Base-by-base conservation (phyloP, 1,140 invertebrate species). In the Ctenoplectra terminalis region DNA sequence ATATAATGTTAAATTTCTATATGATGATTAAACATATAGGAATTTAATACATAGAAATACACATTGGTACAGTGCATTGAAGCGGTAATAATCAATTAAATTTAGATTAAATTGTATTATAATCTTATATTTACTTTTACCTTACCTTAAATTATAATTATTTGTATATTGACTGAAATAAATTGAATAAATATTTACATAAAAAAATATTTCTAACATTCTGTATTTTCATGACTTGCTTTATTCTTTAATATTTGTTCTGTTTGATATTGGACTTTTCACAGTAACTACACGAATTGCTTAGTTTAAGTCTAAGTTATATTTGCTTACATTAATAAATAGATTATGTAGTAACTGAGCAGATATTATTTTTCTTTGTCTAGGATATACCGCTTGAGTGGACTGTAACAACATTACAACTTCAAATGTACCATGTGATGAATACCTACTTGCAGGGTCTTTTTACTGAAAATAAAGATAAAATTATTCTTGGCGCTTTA, bases 401-500 rank as follows among this genome's bases (percentile, higher is more conserved):
- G 92, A 93, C 91, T 92, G 91, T 91, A 78, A 89, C 91, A 52
- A 90, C 89, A 70, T 76, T 91, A 87, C 90, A 93, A 82, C 88
- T 93, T 67, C 91, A 79, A 86, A 86, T 92, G 84, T 89, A 92
- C 89, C 89, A 86, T 87, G 81, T 93, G 82, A 90, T 90, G 87
- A 91, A 93, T 92, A 85, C 92, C 90, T 93, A 93, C 92, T 93
- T 95, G 67, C 92, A 98, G 97, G 97, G 98, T 82, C 94, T 99
- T 73, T 99, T 99, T 95, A 97, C 98, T 17, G 99, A 99, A 94
- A 99, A 99, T 93, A 99, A 99, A 94, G 99, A 99, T 92, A 99
- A 99, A 93, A 94, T 99, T 63, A 99, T 99, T 87, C 96, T 96
- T 85, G 96, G 94, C 79, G 98, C 97, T 52, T 92, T 98, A 85